Base-by-base conservation (phyloP, 1,140 invertebrate genomes). In the Planococcus citri region DNA sequence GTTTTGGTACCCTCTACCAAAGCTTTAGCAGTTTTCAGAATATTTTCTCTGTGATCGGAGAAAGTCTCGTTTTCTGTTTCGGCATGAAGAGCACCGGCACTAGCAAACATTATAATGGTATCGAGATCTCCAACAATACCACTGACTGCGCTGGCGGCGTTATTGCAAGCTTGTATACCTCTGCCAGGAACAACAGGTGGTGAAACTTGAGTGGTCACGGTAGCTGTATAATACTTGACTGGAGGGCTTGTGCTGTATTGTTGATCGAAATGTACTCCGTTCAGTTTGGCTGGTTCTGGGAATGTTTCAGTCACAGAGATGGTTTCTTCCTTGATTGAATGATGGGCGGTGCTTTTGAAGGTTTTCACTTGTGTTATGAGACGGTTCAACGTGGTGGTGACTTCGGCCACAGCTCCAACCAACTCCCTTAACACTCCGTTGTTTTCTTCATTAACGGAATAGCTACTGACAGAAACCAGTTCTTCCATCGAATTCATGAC, bases 31-130 rank as follows among this genome's bases (percentile, higher is more conserved):
- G 95, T 98, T 80, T 97, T 98, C 61, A 99, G 78, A 72, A 99
- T 99, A 77, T 91, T 91, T 79, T 99, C 96, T 21, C 95, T 83
- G 78, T 95, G 91, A 78, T 93, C 90, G 20, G 91, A 88, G 79
- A 98, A 98, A 1, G 87, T 88, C 72, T 97, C 94, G 57, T 84
- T 83, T 75, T 95, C 92, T 73, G 89, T 89, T 74, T 98, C 94
- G 0, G 95, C 89, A 77, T 97, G 93, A 1, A 99, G 81, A 2
- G 96, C 97, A 3, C 95, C 97, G 17, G 96, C 95, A 1, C 94
- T 97, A n/a, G 97, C 97, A 80, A 99, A 99, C 88, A 99, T 92
- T 68, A 99, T 99, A 2, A 95, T 98, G 4, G 97, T 99, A 76
- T 99, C 96, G 27, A 99, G 81, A 79, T 99, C 97, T 0, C 91